These are phyloP conservation scores for Halictus ligatus DNA, from an alignment of 2,888 invertebrate species.

Conservation along the genomic window DNA sequence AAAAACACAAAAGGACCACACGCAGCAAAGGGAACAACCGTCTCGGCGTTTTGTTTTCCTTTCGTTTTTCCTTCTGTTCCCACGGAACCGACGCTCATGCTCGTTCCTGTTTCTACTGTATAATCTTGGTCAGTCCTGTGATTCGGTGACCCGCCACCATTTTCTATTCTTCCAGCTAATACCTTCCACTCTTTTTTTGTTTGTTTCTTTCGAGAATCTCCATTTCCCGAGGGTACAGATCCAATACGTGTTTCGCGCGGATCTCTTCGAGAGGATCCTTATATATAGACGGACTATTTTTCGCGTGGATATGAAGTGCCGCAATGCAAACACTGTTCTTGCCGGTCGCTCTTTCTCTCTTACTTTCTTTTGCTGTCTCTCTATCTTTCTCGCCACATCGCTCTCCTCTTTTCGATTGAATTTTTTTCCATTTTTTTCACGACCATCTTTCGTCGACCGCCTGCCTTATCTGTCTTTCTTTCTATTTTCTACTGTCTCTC, in stretches of 20 bases:
- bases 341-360: constrained; percentile 26
- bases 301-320: constrained; percentile 69
- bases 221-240: neutral
- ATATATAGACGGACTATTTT: constrained; percentile 26
- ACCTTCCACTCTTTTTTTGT: neutral
- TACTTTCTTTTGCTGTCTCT: constrained; percentile 22
- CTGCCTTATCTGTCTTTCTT: constrained; percentile 34
- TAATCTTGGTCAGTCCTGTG: constrained; percentile 80
- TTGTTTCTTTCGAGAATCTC: neutral
- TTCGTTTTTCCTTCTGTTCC: constrained; percentile 4
- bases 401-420: neutral
- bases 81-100: neutral
- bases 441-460: constrained; percentile 25
- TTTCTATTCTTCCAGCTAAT: neutral
- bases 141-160: constrained; percentile 44
- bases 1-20: neutral
- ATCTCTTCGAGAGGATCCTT: neutral
- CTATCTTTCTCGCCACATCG: constrained; percentile 18
- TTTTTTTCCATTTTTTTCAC: constrained; percentile 15
- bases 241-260: neutral
- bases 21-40: constrained; percentile 8
- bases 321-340: constrained; percentile 41
- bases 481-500: constrained; percentile 34
- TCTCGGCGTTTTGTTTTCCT: neutral
- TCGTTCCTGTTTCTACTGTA: constrained; percentile 38